Evolutionary conservation across 2,113 vertebrate species (phyloP).

Genomic region (Puffinus mauretanicus): DNA sequence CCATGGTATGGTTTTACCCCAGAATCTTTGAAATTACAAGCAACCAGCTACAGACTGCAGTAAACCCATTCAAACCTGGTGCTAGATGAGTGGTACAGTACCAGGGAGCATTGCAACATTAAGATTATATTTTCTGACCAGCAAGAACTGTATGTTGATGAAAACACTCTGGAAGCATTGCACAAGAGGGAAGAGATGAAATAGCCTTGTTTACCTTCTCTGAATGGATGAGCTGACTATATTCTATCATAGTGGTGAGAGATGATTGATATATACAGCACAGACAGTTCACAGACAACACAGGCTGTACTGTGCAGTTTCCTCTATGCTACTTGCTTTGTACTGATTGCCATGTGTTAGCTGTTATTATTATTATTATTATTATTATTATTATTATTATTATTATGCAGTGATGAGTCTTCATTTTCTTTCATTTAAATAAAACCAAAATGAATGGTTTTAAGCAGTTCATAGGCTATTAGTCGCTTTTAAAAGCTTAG

Average conservation of each 20-base stretch:
- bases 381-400: neutral
- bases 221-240: neutral
- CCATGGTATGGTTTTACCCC: fast-evolving
- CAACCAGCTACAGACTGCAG: neutral
- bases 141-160: neutral
- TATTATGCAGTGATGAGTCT: neutral
- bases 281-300: neutral
- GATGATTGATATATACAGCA: neutral
- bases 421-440: neutral
- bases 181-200: neutral
- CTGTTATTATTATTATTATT: neutral
- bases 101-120: neutral
- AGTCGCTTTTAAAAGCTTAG: neutral
- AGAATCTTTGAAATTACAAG: neutral
- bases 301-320: neutral
- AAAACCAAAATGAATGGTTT: neutral
- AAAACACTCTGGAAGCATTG: neutral
- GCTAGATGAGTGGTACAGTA: neutral
- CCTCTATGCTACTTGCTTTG: neutral
- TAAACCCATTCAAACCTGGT: neutral
- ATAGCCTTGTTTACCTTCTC: neutral
- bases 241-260: neutral
- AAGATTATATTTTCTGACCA: neutral
- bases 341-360: neutral
- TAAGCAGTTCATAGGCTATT: neutral